Evolutionary conservation across 2,113 vertebrate species (phyloP), one percentile per base, ranked within the genome.

Genomic region (Myotis lucifugus): DNA sequence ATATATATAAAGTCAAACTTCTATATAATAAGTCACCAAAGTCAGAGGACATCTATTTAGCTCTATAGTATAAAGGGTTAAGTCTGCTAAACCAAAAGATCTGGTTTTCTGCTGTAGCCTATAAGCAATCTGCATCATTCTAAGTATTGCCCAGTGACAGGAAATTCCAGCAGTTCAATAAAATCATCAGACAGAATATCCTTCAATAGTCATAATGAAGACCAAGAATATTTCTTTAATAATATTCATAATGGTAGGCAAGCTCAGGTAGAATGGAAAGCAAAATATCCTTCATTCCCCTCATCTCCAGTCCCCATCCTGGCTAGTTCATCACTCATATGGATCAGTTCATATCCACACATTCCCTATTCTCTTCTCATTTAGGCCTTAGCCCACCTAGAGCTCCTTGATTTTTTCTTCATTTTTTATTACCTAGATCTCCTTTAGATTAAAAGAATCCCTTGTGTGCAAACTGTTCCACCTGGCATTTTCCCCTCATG

Each of bases 91-190:
- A 42, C 34, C 74, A 85, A 21, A 73, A 73, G 73, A 79, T 74
- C 73, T 82, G 42, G 23, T 83, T 95, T 96, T 46, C 88, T 95
- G 83, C 77, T 90, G 17, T 56, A 93, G 72, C 64, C 85, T 93
- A 46, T 87, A 64, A 93, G 74, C 73, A 96, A 96, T 91, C 64
- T 89, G 67, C n/a, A 92, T 85, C 93, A 97, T 86, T 87, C 86
- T 97, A 95, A 95, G 89, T 93, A 81, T 54, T 88, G 61, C n/a
- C 89, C 84, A 87, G 79, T 85, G 79, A 88, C 89, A 95, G 95
- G 89, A 97, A 95, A 95, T 95, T 96, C 74, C 59, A 77, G 74
- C 56, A 88, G 46, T 73, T 96, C 91, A 91, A 56, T 97, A 76
- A 93, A 81, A 86, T 87, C 34, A 85, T 84, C 66, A 81, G 46